These are phyloP conservation scores for Thamnophis sirtalis DNA, from an alignment of 2,113 vertebrate genomes.

Conservation along the genomic window DNA sequence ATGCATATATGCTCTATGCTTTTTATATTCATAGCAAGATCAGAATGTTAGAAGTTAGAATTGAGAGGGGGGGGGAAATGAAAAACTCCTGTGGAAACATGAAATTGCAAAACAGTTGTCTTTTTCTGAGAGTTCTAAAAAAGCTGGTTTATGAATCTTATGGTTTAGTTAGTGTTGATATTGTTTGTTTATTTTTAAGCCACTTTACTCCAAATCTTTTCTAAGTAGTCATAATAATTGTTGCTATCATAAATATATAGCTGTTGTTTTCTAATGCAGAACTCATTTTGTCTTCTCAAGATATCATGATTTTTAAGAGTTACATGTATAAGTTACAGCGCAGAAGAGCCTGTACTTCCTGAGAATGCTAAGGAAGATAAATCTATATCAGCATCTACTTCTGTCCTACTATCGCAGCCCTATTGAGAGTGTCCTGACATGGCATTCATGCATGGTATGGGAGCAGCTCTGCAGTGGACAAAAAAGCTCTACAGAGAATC, in stretches of 20 bases:
- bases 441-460: no score
- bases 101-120: conserved; percentile 19
- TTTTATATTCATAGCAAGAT: neutral
- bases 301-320: neutral
- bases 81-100: neutral
- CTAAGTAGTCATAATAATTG: neutral
- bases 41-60: neutral
- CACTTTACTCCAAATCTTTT: neutral
- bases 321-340: neutral
- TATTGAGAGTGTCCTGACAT: no score
- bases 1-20: neutral
- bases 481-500: no score
- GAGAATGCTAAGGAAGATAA: no score
- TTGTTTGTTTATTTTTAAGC: conserved; percentile 13
- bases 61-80: neutral
- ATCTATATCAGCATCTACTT: no score
- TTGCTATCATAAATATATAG: neutral
- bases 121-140: conserved; percentile 27
- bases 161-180: conserved; percentile 24
- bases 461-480: no score
- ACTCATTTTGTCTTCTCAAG: conserved; percentile 9
- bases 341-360: no score
- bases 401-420: no score
- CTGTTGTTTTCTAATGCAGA: conserved; percentile 25
- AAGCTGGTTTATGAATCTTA: conserved; percentile 51